These are phyloP conservation scores for Limosa lapponica DNA, from an alignment of 2,797 vertebrate species.

Conservation along the genomic window DNA sequence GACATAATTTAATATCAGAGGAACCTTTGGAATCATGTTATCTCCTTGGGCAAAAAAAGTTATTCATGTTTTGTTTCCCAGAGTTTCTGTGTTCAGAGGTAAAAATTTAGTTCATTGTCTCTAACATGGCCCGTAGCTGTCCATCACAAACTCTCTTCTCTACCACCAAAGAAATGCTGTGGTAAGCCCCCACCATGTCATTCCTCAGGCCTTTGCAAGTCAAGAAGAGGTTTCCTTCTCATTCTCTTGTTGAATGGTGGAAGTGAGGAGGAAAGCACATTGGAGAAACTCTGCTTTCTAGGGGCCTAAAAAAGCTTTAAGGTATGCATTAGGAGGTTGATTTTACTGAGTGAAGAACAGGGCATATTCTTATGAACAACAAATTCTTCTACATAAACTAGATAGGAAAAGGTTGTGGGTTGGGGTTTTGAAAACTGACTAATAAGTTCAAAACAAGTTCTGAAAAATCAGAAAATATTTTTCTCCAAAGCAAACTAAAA, in stretches of 20 bases:
- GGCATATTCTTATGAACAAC: neutral
- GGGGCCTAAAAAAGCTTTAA: neutral
- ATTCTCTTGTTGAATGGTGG: neutral
- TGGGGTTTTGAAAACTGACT: neutral
- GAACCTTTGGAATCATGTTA: neutral
- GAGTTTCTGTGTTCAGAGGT: neutral
- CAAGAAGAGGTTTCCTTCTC: neutral
- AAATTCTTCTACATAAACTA: neutral
- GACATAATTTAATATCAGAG: neutral
- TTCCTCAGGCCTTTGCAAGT: neutral
- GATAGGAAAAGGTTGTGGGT: neutral
- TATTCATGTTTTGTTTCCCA: neutral
- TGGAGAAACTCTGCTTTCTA: neutral
- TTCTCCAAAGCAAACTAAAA: neutral
- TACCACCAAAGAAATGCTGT: accelerated
- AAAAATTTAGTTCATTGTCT: neutral
- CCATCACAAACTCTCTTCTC: accelerated
- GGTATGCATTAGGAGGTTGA: neutral
- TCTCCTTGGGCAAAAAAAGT: neutral
- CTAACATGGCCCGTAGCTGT: accelerated
- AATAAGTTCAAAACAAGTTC: neutral
- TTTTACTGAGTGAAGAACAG: neutral
- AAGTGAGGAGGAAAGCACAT: neutral
- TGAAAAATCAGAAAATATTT: neutral
- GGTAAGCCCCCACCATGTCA: neutral